Conservation (phyloP, 2,113 vertebrate species). For the Cephalopterus ornatus region DNA sequence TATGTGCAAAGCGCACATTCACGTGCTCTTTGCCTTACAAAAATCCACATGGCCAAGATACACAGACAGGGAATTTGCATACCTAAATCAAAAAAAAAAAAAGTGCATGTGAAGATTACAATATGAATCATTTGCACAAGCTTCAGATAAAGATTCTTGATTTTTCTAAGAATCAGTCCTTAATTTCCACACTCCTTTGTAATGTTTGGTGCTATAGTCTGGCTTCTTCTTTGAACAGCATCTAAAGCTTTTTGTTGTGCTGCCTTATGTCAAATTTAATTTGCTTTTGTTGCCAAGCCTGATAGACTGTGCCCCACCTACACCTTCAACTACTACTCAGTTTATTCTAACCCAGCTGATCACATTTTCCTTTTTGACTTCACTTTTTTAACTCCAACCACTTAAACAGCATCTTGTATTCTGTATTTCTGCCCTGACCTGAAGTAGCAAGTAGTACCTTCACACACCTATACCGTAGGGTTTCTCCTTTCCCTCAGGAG, state of each 20-base stretch:
- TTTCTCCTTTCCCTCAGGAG: background rate
- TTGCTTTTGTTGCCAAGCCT: background rate
- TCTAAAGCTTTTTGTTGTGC: background rate
- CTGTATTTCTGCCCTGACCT: background rate
- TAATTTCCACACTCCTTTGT: background rate
- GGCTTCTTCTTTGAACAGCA: background rate
- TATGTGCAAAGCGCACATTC: background rate
- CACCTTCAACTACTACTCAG: background rate
- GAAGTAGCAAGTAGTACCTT: background rate
- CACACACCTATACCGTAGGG: accelerated
- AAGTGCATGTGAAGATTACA: background rate
- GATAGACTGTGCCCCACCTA: background rate
- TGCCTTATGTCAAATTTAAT: background rate
- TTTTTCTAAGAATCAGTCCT: background rate
- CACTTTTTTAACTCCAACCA: background rate
- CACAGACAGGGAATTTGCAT: background rate
- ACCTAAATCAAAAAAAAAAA: background rate
- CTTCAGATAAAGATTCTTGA: background rate
- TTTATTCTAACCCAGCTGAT: background rate
- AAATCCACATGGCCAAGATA: background rate
- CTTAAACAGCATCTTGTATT: background rate
- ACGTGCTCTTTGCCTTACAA: background rate
- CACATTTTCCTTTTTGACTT: background rate
- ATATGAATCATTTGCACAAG: background rate
- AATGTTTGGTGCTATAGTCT: background rate